Percentiles rank a stretch among this genome's conserved stretches.
Conservation (phyloP, 2,888 invertebrate species). For the Acleris sparsana region DNA sequence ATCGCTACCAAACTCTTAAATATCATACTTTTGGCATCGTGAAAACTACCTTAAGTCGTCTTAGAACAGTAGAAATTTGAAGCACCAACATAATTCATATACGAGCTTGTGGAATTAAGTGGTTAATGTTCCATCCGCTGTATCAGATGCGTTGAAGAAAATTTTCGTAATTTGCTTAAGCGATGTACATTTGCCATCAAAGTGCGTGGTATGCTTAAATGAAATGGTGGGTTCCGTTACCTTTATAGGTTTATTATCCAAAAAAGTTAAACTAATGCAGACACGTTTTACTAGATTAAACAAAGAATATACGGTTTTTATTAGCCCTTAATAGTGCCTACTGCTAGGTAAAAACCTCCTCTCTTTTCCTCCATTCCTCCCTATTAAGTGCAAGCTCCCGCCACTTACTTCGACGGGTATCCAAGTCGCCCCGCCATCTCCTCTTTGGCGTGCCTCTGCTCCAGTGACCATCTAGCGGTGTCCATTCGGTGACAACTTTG, state of each 20-base stretch:
- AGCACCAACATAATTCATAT: not conserved
- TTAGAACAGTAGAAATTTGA: not conserved
- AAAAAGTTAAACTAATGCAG: not conserved
- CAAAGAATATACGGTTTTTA: too few species aligned
- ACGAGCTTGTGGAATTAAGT: not conserved
- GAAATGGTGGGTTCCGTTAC: not conserved
- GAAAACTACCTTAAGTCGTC: not conserved
- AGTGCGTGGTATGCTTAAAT: not conserved
- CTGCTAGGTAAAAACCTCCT: too few species aligned
- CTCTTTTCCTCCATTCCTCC: too few species aligned
- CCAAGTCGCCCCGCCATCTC: too few species aligned
- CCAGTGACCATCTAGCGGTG: too few species aligned
- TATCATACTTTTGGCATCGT: not conserved
- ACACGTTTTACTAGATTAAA: too few species aligned
- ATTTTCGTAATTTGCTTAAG: constrained; percentile 5
- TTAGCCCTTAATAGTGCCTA: too few species aligned
- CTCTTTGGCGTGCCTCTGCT: too few species aligned
- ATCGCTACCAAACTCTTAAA: not conserved
- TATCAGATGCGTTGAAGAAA: constrained; percentile 4
- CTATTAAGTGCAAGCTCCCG: too few species aligned
- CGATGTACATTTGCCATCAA: not conserved
- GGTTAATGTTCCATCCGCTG: not conserved
- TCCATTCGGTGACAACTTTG: too few species aligned
- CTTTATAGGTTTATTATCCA: not conserved
- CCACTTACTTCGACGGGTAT: too few species aligned